Percentiles rank a stretch among this genome's conserved stretches.
These are phyloP conservation scores for Cylas formicarius DNA, from an alignment of 1,140 invertebrate genomes.

Conservation along the genomic window DNA sequence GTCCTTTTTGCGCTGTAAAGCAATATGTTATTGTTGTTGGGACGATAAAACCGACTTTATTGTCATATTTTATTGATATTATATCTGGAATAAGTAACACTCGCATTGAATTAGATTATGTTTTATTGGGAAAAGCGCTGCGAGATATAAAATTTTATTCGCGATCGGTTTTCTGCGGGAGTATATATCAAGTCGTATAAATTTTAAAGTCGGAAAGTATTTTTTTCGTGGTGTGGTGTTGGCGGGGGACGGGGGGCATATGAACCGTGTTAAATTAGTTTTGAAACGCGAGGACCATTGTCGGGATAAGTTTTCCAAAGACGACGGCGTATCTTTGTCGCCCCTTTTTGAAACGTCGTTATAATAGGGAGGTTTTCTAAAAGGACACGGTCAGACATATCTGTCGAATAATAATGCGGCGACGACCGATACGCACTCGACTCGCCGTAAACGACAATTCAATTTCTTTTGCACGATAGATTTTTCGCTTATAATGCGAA, in stretches of 20 bases:
- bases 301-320: conserved; percentile 24
- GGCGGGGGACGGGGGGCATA: too few species aligned
- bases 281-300: conserved; percentile 29
- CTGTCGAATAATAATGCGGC: conserved; percentile 31
- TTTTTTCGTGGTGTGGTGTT: conserved; percentile 10
- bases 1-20: conserved; percentile 20
- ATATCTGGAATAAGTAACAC: conserved; percentile 30
- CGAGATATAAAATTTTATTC: conserved; percentile 30
- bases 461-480: conserved; percentile 34
- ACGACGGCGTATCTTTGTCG: conserved; percentile 31
- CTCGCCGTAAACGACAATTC: conserved; percentile 33
- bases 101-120: conserved; percentile 28
- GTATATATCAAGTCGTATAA: conserved; percentile 15
- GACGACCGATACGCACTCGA: conserved; percentile 19
- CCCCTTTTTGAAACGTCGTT: conserved; percentile 30
- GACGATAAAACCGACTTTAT: conserved; percentile 28
- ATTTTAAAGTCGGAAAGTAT: conserved; percentile 20
- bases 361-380: conserved; percentile 29
- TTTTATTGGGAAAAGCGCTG: conserved; percentile 23
- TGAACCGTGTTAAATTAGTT: conserved; percentile 34
- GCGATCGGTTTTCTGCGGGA: conserved; percentile 18
- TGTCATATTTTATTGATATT: conserved; percentile 33
- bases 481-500: conserved; percentile 28
- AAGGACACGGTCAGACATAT: conserved; percentile 31
- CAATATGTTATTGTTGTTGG: conserved; percentile 29